Conservation (phyloP, 1,140 invertebrate species). For the Mylabris phalerata region DNA sequence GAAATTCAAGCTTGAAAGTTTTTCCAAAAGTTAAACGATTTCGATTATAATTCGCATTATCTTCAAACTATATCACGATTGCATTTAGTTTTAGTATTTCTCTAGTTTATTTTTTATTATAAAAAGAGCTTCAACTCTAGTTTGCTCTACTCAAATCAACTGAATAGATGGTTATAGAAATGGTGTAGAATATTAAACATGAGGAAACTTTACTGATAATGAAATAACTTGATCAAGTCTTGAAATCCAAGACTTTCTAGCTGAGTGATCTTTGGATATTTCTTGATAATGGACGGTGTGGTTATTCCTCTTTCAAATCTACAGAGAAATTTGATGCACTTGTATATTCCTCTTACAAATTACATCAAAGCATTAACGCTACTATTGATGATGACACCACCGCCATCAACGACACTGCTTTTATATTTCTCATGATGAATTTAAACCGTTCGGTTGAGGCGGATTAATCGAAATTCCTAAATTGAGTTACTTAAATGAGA, state of each 20-base stretch:
- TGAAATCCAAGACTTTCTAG: conserved; percentile 13
- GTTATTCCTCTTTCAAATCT: conserved; percentile 1
- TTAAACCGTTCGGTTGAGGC: conserved; percentile 14
- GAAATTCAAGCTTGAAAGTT: too few species aligned
- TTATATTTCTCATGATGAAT: conserved; percentile 8
- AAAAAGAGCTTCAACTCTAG: too few species aligned
- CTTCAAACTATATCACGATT: too few species aligned
- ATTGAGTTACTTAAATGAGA: conserved; percentile 15
- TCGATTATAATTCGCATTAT: too few species aligned
- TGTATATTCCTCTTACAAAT: conserved; percentile 10
- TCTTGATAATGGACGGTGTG: conserved; percentile 8
- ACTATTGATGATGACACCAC: conserved; percentile 1
- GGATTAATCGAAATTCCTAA: conserved; percentile 17
- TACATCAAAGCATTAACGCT: conserved; percentile 14
- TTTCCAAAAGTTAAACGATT: too few species aligned
- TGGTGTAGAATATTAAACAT: conserved; percentile 21
- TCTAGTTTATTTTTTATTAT: too few species aligned
- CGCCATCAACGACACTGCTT: neutral
- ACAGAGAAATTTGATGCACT: conserved; percentile 8
- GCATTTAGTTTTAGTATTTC: too few species aligned
- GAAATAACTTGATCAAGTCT: conserved; percentile 24
- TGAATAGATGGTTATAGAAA: conserved; percentile 18
- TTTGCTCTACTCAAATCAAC: too few species aligned
- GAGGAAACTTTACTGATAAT: conserved; percentile 22
- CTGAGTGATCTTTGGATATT: conserved; percentile 11